Evolutionary conservation across 2,113 vertebrate genomes (phyloP), one percentile per base, ranked within the genome.

Genomic region (Anarhynchus alexandrinus): DNA sequence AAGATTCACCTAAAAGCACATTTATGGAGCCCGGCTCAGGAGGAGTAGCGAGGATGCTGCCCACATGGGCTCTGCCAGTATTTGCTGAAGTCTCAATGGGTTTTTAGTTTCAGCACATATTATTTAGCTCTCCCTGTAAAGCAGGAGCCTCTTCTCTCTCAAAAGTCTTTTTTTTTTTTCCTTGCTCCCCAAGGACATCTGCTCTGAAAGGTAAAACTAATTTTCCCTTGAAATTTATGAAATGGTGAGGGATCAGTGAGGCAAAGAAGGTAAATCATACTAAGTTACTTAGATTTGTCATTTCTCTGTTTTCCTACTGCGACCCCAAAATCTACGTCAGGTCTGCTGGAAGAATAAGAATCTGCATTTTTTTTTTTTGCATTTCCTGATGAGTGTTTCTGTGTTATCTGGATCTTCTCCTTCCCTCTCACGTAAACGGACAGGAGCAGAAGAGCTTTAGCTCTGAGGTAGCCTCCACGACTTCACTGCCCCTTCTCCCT

Each of bases 151-250:
- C 49, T 89, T 10, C 22, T 71, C 36, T 72, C 57, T 67, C 36
- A 38, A 69, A 69, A 65, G 34, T n/a, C 23, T 36, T 34, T 42
- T 54, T 67, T 42, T 42, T 42, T 42, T 42, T 42, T 42, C 40
- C 40, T 11, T 5, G 1, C 17, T 80, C 40, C 14, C 71, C 77
- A 83, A 95, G 15, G 22, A 45, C 13, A 73, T 54, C 30, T 84
- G 26, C 45, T 89, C 11, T 78, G 52, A 94, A 64, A 85, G 36
- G 5, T 6, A 72, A 91, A 85, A 89, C 12, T 38, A 49, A 42
- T 64, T 83, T 64, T 84, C 45, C 61, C 69, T 79, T 79, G 47
- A 67, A 71, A 92, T 86, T 86, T 78, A 65, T 91, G 70, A 82
- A 96, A 91, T 11, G 12, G n/a, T 34, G 23, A 95, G 32, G 10